Base-by-base conservation (phyloP, 1,140 invertebrate species). In the Anadara kagoshimensis region DNA sequence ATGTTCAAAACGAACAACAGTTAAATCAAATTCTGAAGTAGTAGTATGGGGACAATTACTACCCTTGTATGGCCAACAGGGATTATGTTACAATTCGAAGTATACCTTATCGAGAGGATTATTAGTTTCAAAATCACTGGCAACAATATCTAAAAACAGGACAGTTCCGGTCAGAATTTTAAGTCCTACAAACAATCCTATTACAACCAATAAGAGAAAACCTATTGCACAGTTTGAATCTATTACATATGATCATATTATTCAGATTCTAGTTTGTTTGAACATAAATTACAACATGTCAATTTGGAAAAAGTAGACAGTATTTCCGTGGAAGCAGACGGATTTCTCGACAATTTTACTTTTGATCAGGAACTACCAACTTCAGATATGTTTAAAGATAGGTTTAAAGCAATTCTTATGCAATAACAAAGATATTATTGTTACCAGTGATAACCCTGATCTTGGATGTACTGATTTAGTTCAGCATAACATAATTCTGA, bases 391-490 rank as follows among this genome's bases (percentile, higher is more conserved):
- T 43, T 4, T 10, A 57, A 57, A 57, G 20, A 8, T 41, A 8
- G 14, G 10, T 59, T 41, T 59, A 22, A n/a, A 41, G 16, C 4
- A 59, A 41, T 59, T 59, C 11, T 59, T 59, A 4, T 41, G 43
- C 8, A 16, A 14, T 20, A 29, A 59, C 20, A 57, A 59, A n/a
- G 36, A n/a, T 4, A 16, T 59, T 16, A 41, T 59, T 41, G 29
- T 59, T 11, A 59, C 57, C 4, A n/a, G n/a, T 3, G 57, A 59
- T 10, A 59, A 41, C 18, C 29, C 29, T 41, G 18, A 59, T 0
- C 43, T 59, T n/a, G 29, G 57, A 5, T 59, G 7, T n/a, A 59
- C 57, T 41, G 18, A 59, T 43, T 4, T 59, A 16, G 57, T 59
- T 5, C 4, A 59, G 43, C 54, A 57, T 26, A 57, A 57, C n/a